Conservation (phyloP, 2,113 vertebrate genomes). For the Atherinomorus stipes region DNA sequence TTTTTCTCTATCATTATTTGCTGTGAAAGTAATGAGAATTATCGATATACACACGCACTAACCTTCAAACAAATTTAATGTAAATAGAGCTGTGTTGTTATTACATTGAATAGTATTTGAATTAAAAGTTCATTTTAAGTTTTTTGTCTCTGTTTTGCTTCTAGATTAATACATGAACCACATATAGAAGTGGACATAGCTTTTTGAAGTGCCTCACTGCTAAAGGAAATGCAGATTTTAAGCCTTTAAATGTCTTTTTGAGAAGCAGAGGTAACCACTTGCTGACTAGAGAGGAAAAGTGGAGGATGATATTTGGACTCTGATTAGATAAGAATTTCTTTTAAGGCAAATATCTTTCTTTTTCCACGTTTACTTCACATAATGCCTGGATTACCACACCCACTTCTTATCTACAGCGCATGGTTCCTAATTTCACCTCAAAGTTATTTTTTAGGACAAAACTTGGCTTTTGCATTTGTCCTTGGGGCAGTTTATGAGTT, state of each 20-base stretch:
- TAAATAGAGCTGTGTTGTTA: constrained; percentile 49
- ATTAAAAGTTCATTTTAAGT: constrained; percentile 26
- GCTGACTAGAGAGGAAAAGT: too few species aligned
- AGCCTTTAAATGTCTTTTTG: too few species aligned
- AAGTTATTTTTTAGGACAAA: constrained; percentile 13
- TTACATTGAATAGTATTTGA: constrained; percentile 37
- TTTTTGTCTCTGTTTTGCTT: neutral
- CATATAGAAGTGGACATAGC: too few species aligned
- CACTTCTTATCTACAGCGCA: too few species aligned
- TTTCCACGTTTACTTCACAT: too few species aligned
- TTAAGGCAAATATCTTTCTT: too few species aligned
- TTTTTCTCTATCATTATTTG: constrained; percentile 13
- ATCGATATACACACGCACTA: constrained; percentile 6
- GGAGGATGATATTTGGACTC: too few species aligned
- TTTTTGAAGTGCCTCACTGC: neutral
- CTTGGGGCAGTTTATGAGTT: constrained; percentile 8
- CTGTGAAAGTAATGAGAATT: constrained; percentile 12
- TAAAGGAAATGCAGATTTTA: neutral
- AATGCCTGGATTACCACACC: too few species aligned
- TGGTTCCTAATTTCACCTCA: too few species aligned
- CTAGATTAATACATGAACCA: too few species aligned
- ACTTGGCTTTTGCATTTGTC: neutral
- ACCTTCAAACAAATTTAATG: constrained; percentile 40
- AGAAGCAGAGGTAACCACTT: too few species aligned
- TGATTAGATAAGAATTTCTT: too few species aligned